phyloP scores from a whole-genome alignment of 1,140 invertebrate species.

The Meloidogyne chitwoodi region DNA sequence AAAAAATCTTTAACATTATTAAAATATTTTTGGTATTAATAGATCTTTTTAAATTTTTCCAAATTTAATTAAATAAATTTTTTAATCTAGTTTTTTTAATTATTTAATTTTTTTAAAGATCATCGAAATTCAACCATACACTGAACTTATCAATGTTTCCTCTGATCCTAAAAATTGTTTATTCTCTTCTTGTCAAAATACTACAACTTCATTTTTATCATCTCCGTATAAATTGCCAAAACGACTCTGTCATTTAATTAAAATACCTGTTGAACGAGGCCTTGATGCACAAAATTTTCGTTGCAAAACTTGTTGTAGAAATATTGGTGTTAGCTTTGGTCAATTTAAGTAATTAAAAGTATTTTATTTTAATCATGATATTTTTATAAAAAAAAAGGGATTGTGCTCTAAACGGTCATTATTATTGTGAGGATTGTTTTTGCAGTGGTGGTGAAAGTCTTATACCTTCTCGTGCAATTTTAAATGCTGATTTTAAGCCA shows the following conservation, averaged over 20 bases:
- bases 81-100: too few species aligned
- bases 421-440: slow-evolving; percentile 41
- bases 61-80: too few species aligned
- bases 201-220: neutral
- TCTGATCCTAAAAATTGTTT: neutral
- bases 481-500: slow-evolving; percentile 39
- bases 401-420: slow-evolving; percentile 35
- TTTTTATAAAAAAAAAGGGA: slow-evolving; percentile 18
- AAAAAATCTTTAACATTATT: too few species aligned
- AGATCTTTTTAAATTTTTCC: too few species aligned
- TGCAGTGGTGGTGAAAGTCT: slow-evolving; percentile 21
- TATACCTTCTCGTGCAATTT: slow-evolving; percentile 39
- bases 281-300: slow-evolving; percentile 48
- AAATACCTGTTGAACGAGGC: slow-evolving; percentile 46
- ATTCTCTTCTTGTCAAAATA: neutral
- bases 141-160: neutral
- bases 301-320: slow-evolving; percentile 39
- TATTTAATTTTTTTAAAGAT: neutral
- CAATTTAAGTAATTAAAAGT: slow-evolving; percentile 46
- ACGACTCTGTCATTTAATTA: slow-evolving; percentile 30
- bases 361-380: slow-evolving; percentile 3
- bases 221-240: slow-evolving; percentile 17
- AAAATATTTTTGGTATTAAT: too few species aligned
- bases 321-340: slow-evolving; percentile 45
- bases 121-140: neutral